phyloP scores from a whole-genome alignment of 2,888 invertebrate species.

The Empis stercorea region DNA sequence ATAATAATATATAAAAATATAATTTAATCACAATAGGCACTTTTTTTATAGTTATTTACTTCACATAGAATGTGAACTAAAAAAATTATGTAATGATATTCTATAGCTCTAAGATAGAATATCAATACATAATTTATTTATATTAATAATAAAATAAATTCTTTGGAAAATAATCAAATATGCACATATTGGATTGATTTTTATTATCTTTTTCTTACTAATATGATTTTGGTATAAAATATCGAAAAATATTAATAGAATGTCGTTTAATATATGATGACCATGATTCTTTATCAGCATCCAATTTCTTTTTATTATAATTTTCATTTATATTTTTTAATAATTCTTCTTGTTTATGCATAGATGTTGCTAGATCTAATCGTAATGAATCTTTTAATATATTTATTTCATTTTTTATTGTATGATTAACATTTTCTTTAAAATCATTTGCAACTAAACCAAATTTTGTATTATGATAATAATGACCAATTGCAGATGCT shows the following conservation, averaged over 20 bases:
- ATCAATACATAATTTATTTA: no score
- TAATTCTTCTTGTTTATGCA: background rate
- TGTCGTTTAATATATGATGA: constrained; percentile 3
- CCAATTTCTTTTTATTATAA: background rate
- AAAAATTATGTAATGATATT: no score
- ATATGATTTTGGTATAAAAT: constrained; percentile 3
- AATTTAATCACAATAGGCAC: no score
- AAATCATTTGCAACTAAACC: constrained; percentile 3
- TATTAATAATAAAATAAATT: no score
- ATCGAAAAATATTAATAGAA: background rate
- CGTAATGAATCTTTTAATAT: background rate
- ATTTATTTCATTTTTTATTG: background rate
- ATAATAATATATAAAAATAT: no score
- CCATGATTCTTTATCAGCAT: constrained; percentile 4
- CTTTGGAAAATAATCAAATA: no score
- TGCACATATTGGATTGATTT: background rate
- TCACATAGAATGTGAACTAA: no score
- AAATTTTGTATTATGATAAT: constrained; percentile 8
- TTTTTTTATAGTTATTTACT: no score
- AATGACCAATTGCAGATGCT: constrained; percentile 6
- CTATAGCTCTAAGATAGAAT: no score
- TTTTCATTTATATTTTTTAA: background rate
- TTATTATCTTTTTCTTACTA: background rate
- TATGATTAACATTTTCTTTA: constrained; percentile 1
- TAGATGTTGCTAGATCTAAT: background rate